These are phyloP conservation scores for Tachina grossa DNA, from an alignment of 2,888 invertebrate genomes.

Conservation along the genomic window DNA sequence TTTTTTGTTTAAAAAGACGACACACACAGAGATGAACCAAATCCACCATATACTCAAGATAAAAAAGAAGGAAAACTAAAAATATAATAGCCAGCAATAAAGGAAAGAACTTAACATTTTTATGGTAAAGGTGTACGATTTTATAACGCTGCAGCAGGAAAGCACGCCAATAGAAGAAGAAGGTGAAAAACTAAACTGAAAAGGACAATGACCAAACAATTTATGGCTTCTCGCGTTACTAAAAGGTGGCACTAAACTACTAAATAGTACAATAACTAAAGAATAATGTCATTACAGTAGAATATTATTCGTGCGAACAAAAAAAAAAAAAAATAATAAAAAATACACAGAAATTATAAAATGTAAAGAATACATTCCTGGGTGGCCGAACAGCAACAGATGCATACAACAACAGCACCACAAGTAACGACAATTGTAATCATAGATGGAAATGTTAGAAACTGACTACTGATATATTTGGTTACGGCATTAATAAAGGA, in stretches of 20 bases:
- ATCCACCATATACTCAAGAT: conserved; percentile 47
- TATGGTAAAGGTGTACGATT: conserved; percentile 26
- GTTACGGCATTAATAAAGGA: conserved; percentile 44
- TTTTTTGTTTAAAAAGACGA: conserved; percentile 42
- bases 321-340: background rate
- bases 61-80: conserved; percentile 40
- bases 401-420: conserved; percentile 32
- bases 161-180: conserved; percentile 53
- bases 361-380: conserved; percentile 54
- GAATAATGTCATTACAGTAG: conserved; percentile 62
- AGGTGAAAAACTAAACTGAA: conserved; percentile 42
- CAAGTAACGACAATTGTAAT: conserved; percentile 42
- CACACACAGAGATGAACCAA: conserved; percentile 48
- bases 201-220: conserved; percentile 70
- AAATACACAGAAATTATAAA: conserved; percentile 23
- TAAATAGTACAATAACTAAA: conserved; percentile 59
- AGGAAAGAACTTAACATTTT: conserved; percentile 52
- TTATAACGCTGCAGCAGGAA: conserved; percentile 51
- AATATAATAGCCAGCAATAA: conserved; percentile 46
- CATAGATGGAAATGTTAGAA: conserved; percentile 55
- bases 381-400: conserved; percentile 52
- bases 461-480: conserved; percentile 53
- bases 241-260: conserved; percentile 67
- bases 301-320: conserved; percentile 2
- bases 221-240: conserved; percentile 70